phyloP scores from a whole-genome alignment of 2,888 invertebrate species.

The Caenorhabditis sp. region DNA sequence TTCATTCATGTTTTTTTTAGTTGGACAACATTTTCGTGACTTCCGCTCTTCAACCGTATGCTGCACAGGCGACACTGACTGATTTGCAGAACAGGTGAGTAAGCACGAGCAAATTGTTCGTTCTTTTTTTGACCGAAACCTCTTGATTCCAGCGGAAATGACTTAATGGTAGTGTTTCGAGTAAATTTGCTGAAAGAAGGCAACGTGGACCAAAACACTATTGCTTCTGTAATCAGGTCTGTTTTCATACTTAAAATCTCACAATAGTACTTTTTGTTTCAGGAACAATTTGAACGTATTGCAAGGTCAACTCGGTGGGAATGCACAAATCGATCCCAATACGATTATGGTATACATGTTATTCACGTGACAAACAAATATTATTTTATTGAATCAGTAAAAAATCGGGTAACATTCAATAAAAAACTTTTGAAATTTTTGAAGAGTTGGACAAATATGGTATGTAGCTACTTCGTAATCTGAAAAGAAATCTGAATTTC shows the following conservation, averaged over 20 bases:
- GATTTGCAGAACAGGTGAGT: conserved; percentile 70
- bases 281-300: conserved; percentile 53
- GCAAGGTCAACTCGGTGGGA: conserved; percentile 63
- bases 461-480: conserved; percentile 65
- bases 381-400: conserved; percentile 17
- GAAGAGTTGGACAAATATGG: not conserved
- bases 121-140: not conserved
- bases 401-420: conserved; percentile 21
- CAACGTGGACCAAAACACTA: conserved; percentile 44
- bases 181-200: conserved; percentile 52
- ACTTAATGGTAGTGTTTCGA: conserved; percentile 65
- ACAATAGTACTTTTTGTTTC: not conserved
- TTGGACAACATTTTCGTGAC: conserved; percentile 60
- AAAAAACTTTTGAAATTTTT: conserved; percentile 5
- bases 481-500: conserved; percentile 37
- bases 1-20: conserved; percentile 31
- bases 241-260: not conserved
- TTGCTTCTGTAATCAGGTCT: conserved; percentile 56
- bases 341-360: conserved; percentile 47
- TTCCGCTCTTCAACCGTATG: conserved; percentile 59
- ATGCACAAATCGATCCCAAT: conserved; percentile 65
- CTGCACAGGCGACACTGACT: conserved; percentile 54
- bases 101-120: conserved; percentile 19
- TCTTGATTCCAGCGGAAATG: conserved; percentile 59
- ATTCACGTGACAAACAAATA: too few species aligned